A percentile compares a stretch with the other conserved stretches of the same genome.
Conservation (phyloP, 2,797 vertebrate genomes). For the Enteromius viviparus region DNA sequence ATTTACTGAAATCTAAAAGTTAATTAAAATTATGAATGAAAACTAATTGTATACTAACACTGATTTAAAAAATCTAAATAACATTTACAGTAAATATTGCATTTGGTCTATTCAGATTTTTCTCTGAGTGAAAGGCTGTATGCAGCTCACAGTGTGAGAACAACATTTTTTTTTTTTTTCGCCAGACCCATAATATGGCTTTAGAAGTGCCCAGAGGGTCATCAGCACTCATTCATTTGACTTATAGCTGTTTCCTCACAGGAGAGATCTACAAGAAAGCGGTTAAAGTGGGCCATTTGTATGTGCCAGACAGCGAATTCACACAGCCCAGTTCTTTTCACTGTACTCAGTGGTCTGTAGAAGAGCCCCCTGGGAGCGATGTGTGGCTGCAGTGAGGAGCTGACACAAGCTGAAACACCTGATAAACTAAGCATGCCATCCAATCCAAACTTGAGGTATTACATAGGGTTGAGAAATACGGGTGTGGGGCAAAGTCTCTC, state of each 20-base stretch:
- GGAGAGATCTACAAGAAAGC: slow-evolving; percentile 33
- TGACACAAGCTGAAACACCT: slow-evolving; percentile 67
- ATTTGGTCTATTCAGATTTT: background rate
- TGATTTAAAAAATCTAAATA: background rate
- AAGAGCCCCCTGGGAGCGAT: slow-evolving; percentile 62
- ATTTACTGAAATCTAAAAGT: background rate
- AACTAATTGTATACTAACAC: too few species aligned
- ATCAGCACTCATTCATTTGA: slow-evolving; percentile 42
- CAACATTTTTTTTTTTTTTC: background rate
- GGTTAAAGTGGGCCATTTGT: slow-evolving; percentile 65
- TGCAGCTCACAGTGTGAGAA: background rate
- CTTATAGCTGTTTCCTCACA: slow-evolving; percentile 22
- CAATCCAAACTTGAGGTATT: slow-evolving; percentile 67
- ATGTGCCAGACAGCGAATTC: slow-evolving; percentile 63
- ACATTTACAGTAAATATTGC: background rate
- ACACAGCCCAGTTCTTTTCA: slow-evolving; percentile 56
- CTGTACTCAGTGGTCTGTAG: slow-evolving; percentile 66
- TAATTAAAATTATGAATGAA: background rate
- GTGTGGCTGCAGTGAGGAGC: slow-evolving; percentile 64
- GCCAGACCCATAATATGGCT: slow-evolving; percentile 31
- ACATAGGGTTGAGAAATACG: slow-evolving; percentile 74
- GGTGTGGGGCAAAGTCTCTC: slow-evolving; percentile 62
- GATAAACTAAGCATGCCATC: slow-evolving; percentile 72
- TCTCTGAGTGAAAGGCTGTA: slow-evolving; percentile 18
- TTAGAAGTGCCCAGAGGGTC: slow-evolving; percentile 42